phyloP scores from a whole-genome alignment of 2,797 vertebrate species.

The Fistularia tabacaria region DNA sequence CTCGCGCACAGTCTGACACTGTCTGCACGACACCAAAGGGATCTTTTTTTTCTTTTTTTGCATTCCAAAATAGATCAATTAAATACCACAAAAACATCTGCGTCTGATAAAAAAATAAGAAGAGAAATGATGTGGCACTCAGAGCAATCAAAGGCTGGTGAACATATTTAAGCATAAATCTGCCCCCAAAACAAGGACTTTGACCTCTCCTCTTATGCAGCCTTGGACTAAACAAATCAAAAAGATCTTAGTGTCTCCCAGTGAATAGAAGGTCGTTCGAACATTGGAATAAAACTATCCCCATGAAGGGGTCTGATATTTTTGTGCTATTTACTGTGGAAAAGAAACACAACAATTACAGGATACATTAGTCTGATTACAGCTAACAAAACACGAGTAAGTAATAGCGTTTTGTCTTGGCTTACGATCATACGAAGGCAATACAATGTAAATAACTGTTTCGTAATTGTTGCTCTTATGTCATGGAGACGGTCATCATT shows the following conservation, averaged over 20 bases:
- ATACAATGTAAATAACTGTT: too few species aligned
- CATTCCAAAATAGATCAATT: slow-evolving; percentile 19
- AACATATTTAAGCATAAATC: slow-evolving; percentile 1
- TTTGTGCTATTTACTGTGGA: too few species aligned
- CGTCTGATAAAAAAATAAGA: slow-evolving; percentile 4
- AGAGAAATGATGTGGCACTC: neutral
- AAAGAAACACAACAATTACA: too few species aligned
- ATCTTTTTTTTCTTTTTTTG: slow-evolving; percentile 21
- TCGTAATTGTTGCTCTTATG: too few species aligned
- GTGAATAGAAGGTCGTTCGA: too few species aligned
- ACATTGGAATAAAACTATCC: too few species aligned
- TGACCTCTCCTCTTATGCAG: too few species aligned
- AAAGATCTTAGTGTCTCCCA: too few species aligned
- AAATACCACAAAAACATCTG: slow-evolving; percentile 10
- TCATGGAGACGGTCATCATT: neutral
- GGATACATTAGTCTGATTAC: too few species aligned
- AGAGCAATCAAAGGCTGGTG: slow-evolving; percentile 4
- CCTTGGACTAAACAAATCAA: too few species aligned
- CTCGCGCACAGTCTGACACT: slow-evolving; percentile 46
- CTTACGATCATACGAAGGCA: neutral
- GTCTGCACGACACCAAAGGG: slow-evolving; percentile 47
- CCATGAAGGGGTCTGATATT: neutral
- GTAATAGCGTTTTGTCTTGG: neutral
- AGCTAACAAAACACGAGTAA: neutral
- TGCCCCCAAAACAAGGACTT: neutral